These are phyloP conservation scores for Choreutis nemorana DNA, from an alignment of 2,888 invertebrate genomes.

Conservation along the genomic window DNA sequence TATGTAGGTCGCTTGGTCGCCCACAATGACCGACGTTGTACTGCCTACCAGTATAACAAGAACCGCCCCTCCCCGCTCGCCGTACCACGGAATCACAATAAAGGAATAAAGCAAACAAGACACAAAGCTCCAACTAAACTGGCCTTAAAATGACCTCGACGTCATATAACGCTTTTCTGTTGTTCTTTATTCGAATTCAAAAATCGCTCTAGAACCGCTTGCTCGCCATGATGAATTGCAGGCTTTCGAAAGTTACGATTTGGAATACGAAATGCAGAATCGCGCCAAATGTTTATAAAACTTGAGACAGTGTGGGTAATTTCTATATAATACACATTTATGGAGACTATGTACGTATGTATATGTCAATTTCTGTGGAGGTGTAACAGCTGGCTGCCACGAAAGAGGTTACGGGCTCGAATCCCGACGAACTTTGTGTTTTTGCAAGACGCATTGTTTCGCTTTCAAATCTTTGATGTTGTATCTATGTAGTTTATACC, in stretches of 20 bases:
- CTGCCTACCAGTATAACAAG: constrained; percentile 23
- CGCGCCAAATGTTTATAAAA: no score
- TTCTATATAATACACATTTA: no score
- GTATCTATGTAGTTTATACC: no score
- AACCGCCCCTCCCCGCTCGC: constrained; percentile 30
- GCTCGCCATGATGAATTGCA: constrained; percentile 17
- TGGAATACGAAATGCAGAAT: constrained; percentile 12
- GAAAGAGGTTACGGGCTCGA: no score
- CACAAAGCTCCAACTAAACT: constrained; percentile 22
- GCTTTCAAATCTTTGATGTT: no score
- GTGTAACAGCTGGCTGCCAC: no score
- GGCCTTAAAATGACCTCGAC: constrained; percentile 34
- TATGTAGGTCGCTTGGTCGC: constrained; percentile 57
- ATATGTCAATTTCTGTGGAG: no score
- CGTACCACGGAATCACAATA: constrained; percentile 22
- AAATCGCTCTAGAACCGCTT: constrained; percentile 33
- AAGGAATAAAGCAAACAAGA: constrained; percentile 8
- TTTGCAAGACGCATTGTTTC: no score
- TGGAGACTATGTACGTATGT: no score
- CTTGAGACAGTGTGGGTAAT: no score
- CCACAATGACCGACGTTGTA: constrained; percentile 45
- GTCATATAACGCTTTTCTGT: constrained; percentile 25
- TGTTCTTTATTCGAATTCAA: constrained; percentile 50
- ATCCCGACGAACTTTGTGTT: no score
- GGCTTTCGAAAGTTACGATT: constrained; percentile 12